A percentile compares a stretch with the other conserved stretches of the same genome.
phyloP scores from a whole-genome alignment of 2,797 vertebrate genomes.

The Emys orbicularis region DNA sequence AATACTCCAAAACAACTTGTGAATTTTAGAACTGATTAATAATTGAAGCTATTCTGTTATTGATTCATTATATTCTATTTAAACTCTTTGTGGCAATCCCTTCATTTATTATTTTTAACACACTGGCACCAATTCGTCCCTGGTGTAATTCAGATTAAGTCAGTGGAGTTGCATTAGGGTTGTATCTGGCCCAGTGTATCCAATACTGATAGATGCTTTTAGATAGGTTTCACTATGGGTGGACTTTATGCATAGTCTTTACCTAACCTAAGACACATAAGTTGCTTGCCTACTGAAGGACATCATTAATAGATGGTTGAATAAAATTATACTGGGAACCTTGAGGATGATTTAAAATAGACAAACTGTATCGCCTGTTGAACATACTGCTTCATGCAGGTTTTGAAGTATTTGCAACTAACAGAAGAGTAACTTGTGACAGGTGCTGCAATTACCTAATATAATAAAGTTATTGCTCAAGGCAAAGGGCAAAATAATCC shows the following conservation, averaged over 20 bases:
- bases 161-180: neutral
- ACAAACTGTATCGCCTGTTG: neutral
- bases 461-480: neutral
- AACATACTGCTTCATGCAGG: rapidly evolving
- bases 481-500: neutral
- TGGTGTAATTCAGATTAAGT: neutral
- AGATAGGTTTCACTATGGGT: neutral
- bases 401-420: neutral
- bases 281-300: neutral
- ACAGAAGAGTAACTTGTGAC: neutral
- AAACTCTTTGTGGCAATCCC: neutral
- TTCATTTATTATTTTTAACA: neutral
- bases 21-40: neutral
- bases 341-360: neutral
- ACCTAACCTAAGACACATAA: too few relatives aligned
- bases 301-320: neutral
- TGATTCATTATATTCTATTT: neutral
- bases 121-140: neutral
- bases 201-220: neutral
- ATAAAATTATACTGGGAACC: neutral
- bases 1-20: neutral
- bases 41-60: neutral
- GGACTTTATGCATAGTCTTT: neutral
- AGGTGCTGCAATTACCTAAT: neutral
- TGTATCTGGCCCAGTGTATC: neutral